Conservation (phyloP, 2,113 vertebrate genomes). For the Periophthalmodon schlosseri region DNA sequence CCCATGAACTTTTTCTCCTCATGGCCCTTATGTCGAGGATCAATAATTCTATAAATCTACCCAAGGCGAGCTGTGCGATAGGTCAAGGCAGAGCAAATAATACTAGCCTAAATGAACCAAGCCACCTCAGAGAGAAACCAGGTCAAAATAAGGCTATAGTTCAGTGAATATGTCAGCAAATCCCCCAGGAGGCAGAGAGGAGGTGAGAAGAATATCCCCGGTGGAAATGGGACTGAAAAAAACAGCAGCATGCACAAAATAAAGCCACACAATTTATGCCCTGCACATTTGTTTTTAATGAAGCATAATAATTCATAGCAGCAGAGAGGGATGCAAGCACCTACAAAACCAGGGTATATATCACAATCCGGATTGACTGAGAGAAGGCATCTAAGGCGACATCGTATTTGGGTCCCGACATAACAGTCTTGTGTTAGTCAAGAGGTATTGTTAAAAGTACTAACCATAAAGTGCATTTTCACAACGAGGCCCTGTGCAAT, state of each 20-base stretch:
- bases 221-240: constrained; percentile 68
- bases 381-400: constrained; percentile 2
- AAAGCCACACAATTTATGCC: constrained; percentile 57
- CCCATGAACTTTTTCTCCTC: constrained; percentile 25
- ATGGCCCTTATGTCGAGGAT: constrained; percentile 34
- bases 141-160: constrained; percentile 48
- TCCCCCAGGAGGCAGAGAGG: constrained; percentile 39
- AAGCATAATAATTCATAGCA: constrained; percentile 70
- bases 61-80: constrained; percentile 20
- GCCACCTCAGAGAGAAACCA: constrained; percentile 28
- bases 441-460: background rate
- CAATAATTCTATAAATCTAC: constrained; percentile 49
- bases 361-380: constrained; percentile 25
- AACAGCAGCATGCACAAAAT: constrained; percentile 46
- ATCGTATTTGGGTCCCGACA: background rate
- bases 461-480: background rate
- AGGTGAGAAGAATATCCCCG: constrained; percentile 52
- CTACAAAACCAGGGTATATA: constrained; percentile 34
- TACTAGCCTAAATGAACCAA: constrained; percentile 48
- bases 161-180: constrained; percentile 53
- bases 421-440: background rate
- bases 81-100: constrained; percentile 49
- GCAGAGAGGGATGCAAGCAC: background rate
- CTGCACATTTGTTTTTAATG: constrained; percentile 75
- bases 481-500: background rate